A percentile compares a stretch with the other conserved stretches of the same genome.
Conservation (phyloP, 2,113 vertebrate genomes). For the Cyprinus carpio region DNA sequence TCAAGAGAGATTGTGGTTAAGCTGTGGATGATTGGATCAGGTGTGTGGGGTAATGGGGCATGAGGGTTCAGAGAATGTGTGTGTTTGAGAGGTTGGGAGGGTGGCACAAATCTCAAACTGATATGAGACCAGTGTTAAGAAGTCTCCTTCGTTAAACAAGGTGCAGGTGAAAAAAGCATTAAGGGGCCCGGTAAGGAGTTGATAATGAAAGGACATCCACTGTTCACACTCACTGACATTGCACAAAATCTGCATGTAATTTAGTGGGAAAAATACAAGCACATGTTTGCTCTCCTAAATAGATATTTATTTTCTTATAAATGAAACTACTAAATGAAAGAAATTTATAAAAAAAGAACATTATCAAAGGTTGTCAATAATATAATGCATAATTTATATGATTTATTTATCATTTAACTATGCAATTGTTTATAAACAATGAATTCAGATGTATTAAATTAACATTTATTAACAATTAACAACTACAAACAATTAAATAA, state of each 20-base stretch:
- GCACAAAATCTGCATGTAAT: slow-evolving; percentile 7
- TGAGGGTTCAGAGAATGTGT: slow-evolving; percentile 8
- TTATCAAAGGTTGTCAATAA: not conserved
- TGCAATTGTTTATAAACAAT: not conserved
- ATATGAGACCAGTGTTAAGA: not conserved
- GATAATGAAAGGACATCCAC: slow-evolving; percentile 27
- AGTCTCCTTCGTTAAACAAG: not conserved
- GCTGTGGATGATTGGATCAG: slow-evolving; percentile 26
- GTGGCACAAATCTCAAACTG: not conserved
- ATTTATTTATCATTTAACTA: not conserved
- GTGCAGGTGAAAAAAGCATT: slow-evolving; percentile 52
- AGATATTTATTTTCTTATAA: not conserved
- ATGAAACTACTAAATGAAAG: not conserved
- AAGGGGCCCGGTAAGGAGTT: slow-evolving; percentile 15
- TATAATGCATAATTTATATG: not conserved
- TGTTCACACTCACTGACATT: slow-evolving; percentile 29
- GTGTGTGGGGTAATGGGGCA: slow-evolving; percentile 14
- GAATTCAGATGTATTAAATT: too few relatives aligned
- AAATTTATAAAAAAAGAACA: not conserved
- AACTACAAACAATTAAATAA: too few relatives aligned
- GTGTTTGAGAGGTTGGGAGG: not conserved
- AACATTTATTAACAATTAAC: too few relatives aligned
- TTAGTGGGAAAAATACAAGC: slow-evolving; percentile 16
- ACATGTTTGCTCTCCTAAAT: not conserved
- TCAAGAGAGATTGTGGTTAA: not conserved